These are phyloP conservation scores for Ctenopoma kingsleyae DNA, from an alignment of 2,797 vertebrate species.

Conservation along the genomic window DNA sequence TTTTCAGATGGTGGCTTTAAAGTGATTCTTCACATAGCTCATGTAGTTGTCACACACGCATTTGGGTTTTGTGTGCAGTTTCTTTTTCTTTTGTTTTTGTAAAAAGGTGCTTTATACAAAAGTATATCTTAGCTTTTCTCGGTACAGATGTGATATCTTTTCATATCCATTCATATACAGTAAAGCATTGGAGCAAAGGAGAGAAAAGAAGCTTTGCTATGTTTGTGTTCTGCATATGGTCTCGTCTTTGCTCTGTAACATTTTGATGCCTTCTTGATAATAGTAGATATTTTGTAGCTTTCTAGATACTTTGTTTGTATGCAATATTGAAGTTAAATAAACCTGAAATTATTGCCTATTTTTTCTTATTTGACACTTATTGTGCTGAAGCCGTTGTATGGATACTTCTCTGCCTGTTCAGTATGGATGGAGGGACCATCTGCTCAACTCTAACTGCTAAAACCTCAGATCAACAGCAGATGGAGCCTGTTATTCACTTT, in stretches of 20 bases:
- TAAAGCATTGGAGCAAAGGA: conserved; percentile 93
- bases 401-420: neutral
- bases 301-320: conserved; percentile 99
- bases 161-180: conserved; percentile 91
- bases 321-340: conserved; percentile 99
- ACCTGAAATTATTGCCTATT: conserved; percentile 80
- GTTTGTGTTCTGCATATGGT: conserved; percentile 99
- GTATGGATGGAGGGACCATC: neutral
- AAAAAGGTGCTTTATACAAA: conserved; percentile 96
- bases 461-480: conserved; percentile 50
- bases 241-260: conserved; percentile 99
- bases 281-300: conserved; percentile 99
- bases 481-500: conserved; percentile 33
- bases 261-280: conserved; percentile 99
- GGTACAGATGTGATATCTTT: conserved; percentile 98
- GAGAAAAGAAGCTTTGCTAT: conserved; percentile 84
- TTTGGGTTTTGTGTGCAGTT: conserved; percentile 93
- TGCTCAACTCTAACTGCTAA: conserved; percentile 18
- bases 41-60: conserved; percentile 88
- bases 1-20: conserved; percentile 97
- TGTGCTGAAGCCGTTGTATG: neutral
- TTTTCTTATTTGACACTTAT: neutral
- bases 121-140: conserved; percentile 96
- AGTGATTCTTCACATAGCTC: conserved; percentile 95
- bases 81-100: conserved; percentile 81